Conservation (phyloP, 2,888 invertebrate species). For the Alviniconcha strummeri region DNA sequence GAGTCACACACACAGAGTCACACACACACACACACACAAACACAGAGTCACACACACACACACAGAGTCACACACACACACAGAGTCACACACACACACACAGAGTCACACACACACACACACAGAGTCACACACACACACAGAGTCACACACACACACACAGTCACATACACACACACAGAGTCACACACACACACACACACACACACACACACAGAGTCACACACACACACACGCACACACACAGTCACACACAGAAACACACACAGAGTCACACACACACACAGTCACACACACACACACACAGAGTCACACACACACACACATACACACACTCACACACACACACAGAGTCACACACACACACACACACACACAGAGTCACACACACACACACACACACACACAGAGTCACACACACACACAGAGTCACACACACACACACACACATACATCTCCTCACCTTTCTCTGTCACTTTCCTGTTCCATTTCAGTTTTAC, state of each 20-base stretch:
- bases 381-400: background rate
- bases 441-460: background rate
- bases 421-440: background rate
- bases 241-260: background rate
- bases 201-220: background rate
- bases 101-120: too few species aligned
- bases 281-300: background rate
- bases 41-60: background rate
- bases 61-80: background rate
- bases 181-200: too few species aligned
- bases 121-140: too few species aligned
- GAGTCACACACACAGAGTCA: background rate
- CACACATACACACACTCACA: background rate
- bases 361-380: background rate
- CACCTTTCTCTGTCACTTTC: too few species aligned
- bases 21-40: slow-evolving; percentile 2
- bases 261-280: slow-evolving; percentile 1
- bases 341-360: background rate
- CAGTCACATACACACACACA: too few species aligned
- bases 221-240: background rate
- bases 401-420: background rate
- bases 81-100: too few species aligned
- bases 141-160: too few species aligned
- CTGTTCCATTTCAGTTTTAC: too few species aligned
- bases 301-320: background rate